Evolutionary conservation across 1,140 invertebrate genomes (phyloP).

Genomic region (Hyles euphorbiae): DNA sequence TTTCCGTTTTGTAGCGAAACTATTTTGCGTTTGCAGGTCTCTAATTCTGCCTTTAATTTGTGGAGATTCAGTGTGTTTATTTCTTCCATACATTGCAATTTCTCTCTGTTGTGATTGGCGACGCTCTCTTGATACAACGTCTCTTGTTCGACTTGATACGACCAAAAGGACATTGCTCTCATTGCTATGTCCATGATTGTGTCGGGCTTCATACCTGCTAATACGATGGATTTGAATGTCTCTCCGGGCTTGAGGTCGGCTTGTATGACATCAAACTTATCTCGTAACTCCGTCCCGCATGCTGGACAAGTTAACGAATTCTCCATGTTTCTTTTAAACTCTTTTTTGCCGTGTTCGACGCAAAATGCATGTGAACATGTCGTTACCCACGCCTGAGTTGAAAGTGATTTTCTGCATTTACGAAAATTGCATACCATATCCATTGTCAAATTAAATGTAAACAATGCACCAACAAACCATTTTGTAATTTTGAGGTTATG

Average conservation of each 20-base stretch:
- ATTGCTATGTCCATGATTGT: constrained; percentile 73
- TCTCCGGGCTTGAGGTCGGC: constrained; percentile 71
- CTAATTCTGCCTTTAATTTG: constrained; percentile 67
- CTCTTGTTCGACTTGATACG: constrained; percentile 73
- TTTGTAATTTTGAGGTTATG: constrained; percentile 16
- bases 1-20: constrained; percentile 59
- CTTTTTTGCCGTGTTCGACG: constrained; percentile 70
- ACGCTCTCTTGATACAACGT: constrained; percentile 67
- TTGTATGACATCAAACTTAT: constrained; percentile 75
- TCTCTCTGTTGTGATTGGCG: constrained; percentile 64
- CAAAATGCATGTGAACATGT: constrained; percentile 76
- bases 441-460: constrained; percentile 15
- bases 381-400: constrained; percentile 73
- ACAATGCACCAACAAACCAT: too few relatives aligned
- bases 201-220: constrained; percentile 72
- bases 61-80: constrained; percentile 60
- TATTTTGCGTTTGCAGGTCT: constrained; percentile 66
- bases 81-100: constrained; percentile 65
- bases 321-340: constrained; percentile 65
- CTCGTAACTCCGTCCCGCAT: constrained; percentile 66
- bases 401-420: constrained; percentile 69
- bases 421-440: constrained; percentile 74
- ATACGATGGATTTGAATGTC: constrained; percentile 72
- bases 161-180: constrained; percentile 75
- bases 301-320: constrained; percentile 68